Conservation (phyloP, 2,888 invertebrate species). For the Rambutsinella grinnellia region DNA sequence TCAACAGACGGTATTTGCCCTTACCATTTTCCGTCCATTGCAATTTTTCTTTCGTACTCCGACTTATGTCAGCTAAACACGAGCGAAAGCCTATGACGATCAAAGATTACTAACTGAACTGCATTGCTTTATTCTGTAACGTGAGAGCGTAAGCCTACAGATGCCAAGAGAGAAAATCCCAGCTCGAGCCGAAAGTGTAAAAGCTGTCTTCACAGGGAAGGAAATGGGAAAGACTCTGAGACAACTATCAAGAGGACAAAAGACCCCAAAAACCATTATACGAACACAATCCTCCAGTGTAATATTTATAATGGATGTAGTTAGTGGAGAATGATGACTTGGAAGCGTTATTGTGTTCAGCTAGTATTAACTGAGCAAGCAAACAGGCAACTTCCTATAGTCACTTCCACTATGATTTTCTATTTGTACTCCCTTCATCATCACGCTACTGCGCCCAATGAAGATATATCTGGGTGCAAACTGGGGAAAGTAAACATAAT, state of each 20-base stretch:
- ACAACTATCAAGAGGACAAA: slow-evolving; percentile 54
- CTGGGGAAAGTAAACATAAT: too few species aligned
- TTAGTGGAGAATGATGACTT: slow-evolving; percentile 13
- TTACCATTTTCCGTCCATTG: not conserved
- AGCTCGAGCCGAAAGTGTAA: too few species aligned
- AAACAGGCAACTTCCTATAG: not conserved
- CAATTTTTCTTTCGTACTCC: too few species aligned
- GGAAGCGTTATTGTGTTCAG: slow-evolving; percentile 21
- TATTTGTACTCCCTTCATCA: not conserved
- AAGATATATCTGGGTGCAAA: too few species aligned
- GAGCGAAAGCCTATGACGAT: too few species aligned
- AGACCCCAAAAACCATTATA: slow-evolving; percentile 32
- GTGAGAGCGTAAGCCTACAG: too few species aligned
- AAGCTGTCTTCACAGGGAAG: too few species aligned
- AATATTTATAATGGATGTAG: slow-evolving; percentile 45
- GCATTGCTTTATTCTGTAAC: too few species aligned
- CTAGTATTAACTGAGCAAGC: not conserved
- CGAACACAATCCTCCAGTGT: slow-evolving; percentile 34
- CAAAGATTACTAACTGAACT: too few species aligned
- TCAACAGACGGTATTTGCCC: not conserved
- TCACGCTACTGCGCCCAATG: not conserved
- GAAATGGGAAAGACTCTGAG: too few species aligned
- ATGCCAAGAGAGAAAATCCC: too few species aligned
- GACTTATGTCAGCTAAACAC: too few species aligned
- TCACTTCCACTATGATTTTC: not conserved